phyloP scores from a whole-genome alignment of 1,140 invertebrate genomes.

The Dolichoris vasculosae region DNA sequence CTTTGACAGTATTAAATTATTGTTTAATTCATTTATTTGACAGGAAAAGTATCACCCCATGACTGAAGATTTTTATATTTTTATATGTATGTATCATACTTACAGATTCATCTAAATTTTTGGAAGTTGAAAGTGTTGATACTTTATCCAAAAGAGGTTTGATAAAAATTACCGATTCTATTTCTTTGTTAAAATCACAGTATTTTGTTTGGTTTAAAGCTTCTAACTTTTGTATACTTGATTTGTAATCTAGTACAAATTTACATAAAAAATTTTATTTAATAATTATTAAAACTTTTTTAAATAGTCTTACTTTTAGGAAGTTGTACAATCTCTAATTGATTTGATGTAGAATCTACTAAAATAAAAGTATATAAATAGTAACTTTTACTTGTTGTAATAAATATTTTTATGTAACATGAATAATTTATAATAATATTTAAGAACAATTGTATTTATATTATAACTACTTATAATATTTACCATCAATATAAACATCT shows the following conservation, averaged over 20 bases:
- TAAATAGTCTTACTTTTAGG: too few relatives aligned
- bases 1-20: constrained; percentile 49
- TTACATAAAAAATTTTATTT: too few relatives aligned
- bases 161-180: constrained; percentile 55
- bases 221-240: too few relatives aligned
- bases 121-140: constrained; percentile 54
- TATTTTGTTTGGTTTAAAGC: not conserved
- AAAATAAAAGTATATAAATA: too few relatives aligned
- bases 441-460: too few relatives aligned
- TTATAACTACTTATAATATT: not conserved
- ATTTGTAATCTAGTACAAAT: too few relatives aligned
- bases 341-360: too few relatives aligned
- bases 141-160: constrained; percentile 54
- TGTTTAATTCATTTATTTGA: constrained; percentile 56
- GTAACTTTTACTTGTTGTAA: too few relatives aligned
- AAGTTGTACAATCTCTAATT: too few relatives aligned
- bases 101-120: constrained; percentile 59
- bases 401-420: too few relatives aligned
- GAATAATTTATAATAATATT: too few relatives aligned
- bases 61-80: not conserved
- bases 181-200: not conserved
- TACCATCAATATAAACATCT: constrained; percentile 49
- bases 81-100: not conserved
- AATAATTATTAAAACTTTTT: too few relatives aligned
- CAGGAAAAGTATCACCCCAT: not conserved